A percentile compares a stretch with the other conserved stretches of the same genome.
phyloP scores from a whole-genome alignment of 2,113 vertebrate species.

The Paracanthobrama guichenoti region DNA sequence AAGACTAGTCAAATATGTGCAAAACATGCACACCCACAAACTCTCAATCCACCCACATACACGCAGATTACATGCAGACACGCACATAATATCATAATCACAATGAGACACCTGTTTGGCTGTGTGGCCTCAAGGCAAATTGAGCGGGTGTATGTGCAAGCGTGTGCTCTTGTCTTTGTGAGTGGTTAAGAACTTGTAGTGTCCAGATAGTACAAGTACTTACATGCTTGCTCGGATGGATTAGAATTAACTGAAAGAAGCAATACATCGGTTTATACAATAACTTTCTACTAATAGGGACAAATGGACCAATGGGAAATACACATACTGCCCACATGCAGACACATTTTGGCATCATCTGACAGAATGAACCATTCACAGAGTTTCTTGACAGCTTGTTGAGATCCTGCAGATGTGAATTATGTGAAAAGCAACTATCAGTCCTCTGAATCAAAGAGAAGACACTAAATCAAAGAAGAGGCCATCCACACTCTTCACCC shows the following conservation, averaged over 20 bases:
- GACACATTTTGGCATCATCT: background rate
- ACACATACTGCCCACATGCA: background rate
- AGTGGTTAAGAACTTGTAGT: constrained; percentile 4
- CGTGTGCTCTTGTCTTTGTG: background rate
- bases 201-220: constrained; percentile 22
- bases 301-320: background rate
- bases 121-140: background rate
- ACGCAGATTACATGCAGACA: background rate
- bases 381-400: background rate
- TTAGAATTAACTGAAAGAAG: background rate
- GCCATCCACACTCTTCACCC: constrained; percentile 8
- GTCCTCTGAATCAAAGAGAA: constrained; percentile 42
- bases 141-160: constrained; percentile 1
- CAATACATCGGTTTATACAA: background rate
- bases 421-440: constrained; percentile 18
- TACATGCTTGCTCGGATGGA: background rate
- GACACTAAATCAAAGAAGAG: background rate
- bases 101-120: constrained; percentile 46
- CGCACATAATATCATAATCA: background rate
- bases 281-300: background rate
- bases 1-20: background rate
- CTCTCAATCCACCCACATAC: constrained; percentile 47
- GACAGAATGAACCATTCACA: background rate
- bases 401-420: background rate
- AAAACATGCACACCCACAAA: constrained; percentile 11